Base-by-base conservation (phyloP, 2,797 vertebrate species). In the Knipowitschia caucasica region DNA sequence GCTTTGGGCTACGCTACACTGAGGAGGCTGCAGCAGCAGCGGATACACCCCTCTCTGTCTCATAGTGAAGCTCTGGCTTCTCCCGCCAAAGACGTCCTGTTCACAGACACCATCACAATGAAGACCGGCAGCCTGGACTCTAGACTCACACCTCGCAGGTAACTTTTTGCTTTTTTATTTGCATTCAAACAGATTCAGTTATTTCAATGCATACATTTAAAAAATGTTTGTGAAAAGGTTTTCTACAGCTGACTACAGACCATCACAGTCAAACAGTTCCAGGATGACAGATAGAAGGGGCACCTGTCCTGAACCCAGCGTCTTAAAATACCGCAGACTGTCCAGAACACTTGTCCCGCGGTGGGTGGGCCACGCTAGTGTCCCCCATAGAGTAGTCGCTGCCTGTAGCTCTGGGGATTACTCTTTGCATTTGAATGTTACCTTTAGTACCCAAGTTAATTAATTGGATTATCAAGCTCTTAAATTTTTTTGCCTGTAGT, bases 81-180 rank as follows among this genome's bases (percentile, higher is more conserved):
- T 7, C 96, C 96, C 6, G 97, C 96, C 66, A 99, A 99, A 87
- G 96, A 99, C 0, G 95, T 99, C 53, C 90, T 99, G 18, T 99
- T 98, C 69, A 96, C 96, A 0, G 95, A 99, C 78, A 93, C 95
- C 64, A 99, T 99, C 84, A 98, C 95, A 4, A 99, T 98, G 96
- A 99, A 99, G 86, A 95, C 94, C 1, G 94, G 93, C 75, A 98
- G 95, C 83, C 88, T 99, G 81, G 96, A 99, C 78, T 98, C 96
- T 67, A 90, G 97, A 33, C 84, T 99, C 20, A 98, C 95, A 0
- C 94, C 95, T 50, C 94, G 92, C 89, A 93, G 97, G 97, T 99
- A 85, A 85, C 69, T 55, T 30, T n/a, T 5, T 4, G 44, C 26
- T 18, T 17, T 18, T n/a, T n/a, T n/a, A n/a, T n/a, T 3, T 29